Base-by-base conservation (phyloP, 1,140 invertebrate genomes). In the Macrobrachium rosenbergii region DNA sequence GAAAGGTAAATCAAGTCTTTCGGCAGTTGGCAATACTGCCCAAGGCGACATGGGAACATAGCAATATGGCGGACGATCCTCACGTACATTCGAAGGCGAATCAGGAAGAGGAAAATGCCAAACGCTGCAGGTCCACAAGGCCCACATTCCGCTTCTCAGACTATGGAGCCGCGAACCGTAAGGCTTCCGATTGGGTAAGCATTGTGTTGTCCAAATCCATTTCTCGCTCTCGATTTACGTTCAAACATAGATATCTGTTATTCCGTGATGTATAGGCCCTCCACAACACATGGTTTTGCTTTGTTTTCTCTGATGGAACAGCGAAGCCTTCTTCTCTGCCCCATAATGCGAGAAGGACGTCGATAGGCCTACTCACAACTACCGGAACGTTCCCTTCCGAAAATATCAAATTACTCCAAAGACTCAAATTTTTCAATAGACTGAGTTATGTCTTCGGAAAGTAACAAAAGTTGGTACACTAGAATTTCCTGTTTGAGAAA, bases 211-310 rank as follows among this genome's bases (percentile, higher is more conserved):
- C n/a, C 62, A 23, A n/a, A 28, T 28, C 19, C 43, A 76, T 62
- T 17, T 64, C 77, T 64, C 59, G 83, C 73, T 86, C 83, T 86
- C 83, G 83, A 86, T 86, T 86, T 86, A 80, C 83, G 83, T 17
- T 62, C 83, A 72, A 87, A 87, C 78, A 87, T 81, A 67, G 78
- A 81, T 87, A 87, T 87, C 84, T 87, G 84, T 87, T 87, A 79
- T 87, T 78, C 63, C 59, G 84, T 87, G 84, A 87, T 87, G 84
- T 87, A 87, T 87, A 87, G 84, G 84, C 84, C 84, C 81, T 58
- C 69, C 28, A 5, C 23, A 17, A 45, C 28, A 60, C 37, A 21
- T 11, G 82, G 58, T 19, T 64, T 62, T 63, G 21, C 78, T 87
- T 81, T 75, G 77, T 81, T 67, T 87, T 67, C 59, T 23, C 45